A percentile compares a stretch with the other conserved stretches of the same genome.
These are phyloP conservation scores for Bicyclus anynana DNA, from an alignment of 1,140 invertebrate species.

Conservation along the genomic window DNA sequence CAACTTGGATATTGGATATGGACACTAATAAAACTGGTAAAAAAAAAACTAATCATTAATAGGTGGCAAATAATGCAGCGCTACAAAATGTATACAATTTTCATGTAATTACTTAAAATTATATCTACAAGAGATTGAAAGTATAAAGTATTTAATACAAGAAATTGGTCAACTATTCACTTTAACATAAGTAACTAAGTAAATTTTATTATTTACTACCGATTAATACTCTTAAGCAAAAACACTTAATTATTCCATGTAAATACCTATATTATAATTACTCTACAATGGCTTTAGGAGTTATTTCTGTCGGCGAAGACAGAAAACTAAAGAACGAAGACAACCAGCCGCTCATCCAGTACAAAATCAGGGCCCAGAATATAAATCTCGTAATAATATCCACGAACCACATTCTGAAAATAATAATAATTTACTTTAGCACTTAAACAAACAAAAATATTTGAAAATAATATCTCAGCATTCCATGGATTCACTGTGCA, in stretches of 20 bases:
- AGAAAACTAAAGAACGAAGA: constrained; percentile 60
- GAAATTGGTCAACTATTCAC: too few relatives aligned
- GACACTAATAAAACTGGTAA: too few relatives aligned
- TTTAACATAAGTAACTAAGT: too few relatives aligned
- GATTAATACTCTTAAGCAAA: not conserved
- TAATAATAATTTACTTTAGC: constrained; percentile 16
- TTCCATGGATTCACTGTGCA: too few relatives aligned
- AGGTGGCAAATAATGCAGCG: too few relatives aligned
- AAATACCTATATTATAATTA: too few relatives aligned
- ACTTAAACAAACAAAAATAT: too few relatives aligned
- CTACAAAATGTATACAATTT: not conserved
- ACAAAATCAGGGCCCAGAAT: constrained; percentile 57
- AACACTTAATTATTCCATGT: not conserved
- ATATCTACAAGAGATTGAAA: not conserved
- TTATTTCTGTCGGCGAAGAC: constrained; percentile 80
- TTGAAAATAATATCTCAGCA: too few relatives aligned
- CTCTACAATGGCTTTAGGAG: constrained; percentile 16
- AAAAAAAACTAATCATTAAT: too few relatives aligned
- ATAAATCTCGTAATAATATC: constrained; percentile 42
- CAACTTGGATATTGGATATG: too few relatives aligned
- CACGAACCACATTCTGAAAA: constrained; percentile 80
- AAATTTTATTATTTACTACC: too few relatives aligned
- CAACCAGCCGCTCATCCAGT: constrained; percentile 50
- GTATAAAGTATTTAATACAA: too few relatives aligned
- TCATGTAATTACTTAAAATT: not conserved